Evolutionary conservation across 2,113 vertebrate species (phyloP).

Genomic region (Corydoras maculifer): DNA sequence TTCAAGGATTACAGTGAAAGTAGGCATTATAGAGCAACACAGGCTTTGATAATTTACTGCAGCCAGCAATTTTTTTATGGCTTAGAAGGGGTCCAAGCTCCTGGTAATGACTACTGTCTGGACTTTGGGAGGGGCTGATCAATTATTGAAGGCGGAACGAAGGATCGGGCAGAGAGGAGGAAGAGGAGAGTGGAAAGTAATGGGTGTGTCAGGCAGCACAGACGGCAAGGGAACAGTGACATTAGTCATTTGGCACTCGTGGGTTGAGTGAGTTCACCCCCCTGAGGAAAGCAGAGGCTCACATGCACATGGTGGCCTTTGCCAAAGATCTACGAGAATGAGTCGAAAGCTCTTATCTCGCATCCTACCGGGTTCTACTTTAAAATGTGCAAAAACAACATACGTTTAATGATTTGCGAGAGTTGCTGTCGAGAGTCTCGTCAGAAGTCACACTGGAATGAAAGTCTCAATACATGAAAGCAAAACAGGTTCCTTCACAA

Average conservation of each 20-base stretch:
- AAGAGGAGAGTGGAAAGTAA: conserved; percentile 31
- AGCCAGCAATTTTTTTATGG: conserved; percentile 21
- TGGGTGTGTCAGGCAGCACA: conserved; percentile 38
- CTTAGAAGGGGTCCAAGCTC: conserved; percentile 23
- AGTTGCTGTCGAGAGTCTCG: neutral
- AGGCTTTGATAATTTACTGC: conserved; percentile 17
- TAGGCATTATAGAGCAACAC: neutral
- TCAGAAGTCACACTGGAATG: neutral
- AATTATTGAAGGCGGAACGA: conserved; percentile 45
- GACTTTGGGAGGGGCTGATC: conserved; percentile 40
- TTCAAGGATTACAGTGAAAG: too few relatives aligned
- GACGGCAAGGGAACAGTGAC: conserved; percentile 35
- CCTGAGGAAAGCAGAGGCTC: conserved; percentile 38
- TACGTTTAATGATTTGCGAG: neutral
- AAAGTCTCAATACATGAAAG: too few relatives aligned
- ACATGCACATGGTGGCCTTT: conserved; percentile 33
- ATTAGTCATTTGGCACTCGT: conserved; percentile 44
- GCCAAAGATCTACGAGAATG: conserved; percentile 29
- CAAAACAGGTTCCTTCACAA: too few relatives aligned
- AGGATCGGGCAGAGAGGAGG: conserved; percentile 20
- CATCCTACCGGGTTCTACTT: neutral
- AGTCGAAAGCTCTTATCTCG: conserved; percentile 25
- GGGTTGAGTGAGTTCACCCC: conserved; percentile 40
- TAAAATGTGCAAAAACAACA: conserved; percentile 5
- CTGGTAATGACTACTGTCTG: conserved; percentile 41